Evolutionary conservation across 64 coral and sea anemone species (phyloP).

Genomic region (Catalaphyllia jardinei): DNA sequence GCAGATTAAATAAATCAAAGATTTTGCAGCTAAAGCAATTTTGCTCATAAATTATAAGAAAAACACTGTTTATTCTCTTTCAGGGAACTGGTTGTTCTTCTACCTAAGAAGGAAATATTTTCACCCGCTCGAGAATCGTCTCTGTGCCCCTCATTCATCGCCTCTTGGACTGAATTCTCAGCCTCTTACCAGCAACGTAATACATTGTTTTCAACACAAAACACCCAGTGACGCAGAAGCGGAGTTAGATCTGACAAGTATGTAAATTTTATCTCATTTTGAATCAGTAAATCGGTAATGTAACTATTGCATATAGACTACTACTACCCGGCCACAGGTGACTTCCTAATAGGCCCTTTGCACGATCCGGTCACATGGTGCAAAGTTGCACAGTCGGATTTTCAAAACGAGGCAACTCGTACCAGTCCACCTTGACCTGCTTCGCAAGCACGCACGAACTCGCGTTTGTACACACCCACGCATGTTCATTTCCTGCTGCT

Average conservation of each 20-base stretch:
- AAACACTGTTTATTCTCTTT: not conserved
- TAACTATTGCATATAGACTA: too few relatives aligned
- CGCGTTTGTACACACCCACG: too few relatives aligned
- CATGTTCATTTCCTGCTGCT: not conserved
- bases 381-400: too few relatives aligned
- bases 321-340: too few relatives aligned
- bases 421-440: too few relatives aligned
- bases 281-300: not conserved
- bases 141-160: not conserved
- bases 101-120: conserved; percentile 22
- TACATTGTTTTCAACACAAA: not conserved
- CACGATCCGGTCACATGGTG: too few relatives aligned
- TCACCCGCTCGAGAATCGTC: not conserved
- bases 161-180: not conserved
- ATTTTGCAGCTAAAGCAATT: too few relatives aligned
- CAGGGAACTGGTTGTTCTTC: conserved; percentile 62
- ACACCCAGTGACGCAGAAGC: not conserved
- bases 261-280: not conserved
- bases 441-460: too few relatives aligned
- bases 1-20: too few relatives aligned
- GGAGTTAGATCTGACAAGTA: conserved; percentile 11
- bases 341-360: too few relatives aligned
- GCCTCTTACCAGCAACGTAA: not conserved
- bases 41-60: too few relatives aligned
- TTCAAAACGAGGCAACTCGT: too few relatives aligned